A percentile compares a stretch with the other conserved stretches of the same genome.
Conservation (phyloP, 53 echinoderm and acorn worm species). For the Pentamera pediparva region DNA sequence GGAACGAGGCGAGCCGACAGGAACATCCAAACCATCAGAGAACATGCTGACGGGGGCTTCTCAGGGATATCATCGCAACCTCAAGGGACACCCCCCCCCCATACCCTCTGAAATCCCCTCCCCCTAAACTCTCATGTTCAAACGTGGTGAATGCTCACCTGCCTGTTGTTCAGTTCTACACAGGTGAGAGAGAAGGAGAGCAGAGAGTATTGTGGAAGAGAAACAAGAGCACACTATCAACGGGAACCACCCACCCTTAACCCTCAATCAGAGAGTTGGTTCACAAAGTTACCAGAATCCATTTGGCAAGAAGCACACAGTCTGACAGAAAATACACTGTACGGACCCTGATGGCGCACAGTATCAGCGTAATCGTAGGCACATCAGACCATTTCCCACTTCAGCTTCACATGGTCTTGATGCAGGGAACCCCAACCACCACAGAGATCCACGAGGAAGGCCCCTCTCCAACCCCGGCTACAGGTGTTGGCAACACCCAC, state of each 20-base stretch:
- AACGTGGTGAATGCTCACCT: background rate
- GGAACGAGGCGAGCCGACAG: constrained; percentile 22
- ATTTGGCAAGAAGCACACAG: constrained; percentile 2
- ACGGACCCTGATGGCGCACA: background rate
- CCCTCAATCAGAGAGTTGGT: background rate
- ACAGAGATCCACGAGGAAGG: no score
- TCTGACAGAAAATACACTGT: background rate
- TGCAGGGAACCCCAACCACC: background rate
- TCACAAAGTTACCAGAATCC: constrained; percentile 4
- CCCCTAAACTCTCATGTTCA: constrained; percentile 28
- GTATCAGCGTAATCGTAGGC: constrained; percentile 3
- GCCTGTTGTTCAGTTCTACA: constrained; percentile 26
- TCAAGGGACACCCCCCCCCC: constrained; percentile 27
- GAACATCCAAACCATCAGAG: constrained; percentile 18
- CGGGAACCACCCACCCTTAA: background rate
- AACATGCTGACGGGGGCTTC: constrained; percentile 16
- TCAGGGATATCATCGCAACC: background rate
- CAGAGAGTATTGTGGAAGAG: background rate
- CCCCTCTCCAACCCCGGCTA: no score
- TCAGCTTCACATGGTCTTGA: background rate
- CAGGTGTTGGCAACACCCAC: no score
- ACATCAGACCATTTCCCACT: background rate
- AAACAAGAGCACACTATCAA: background rate
- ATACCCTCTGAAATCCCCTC: constrained; percentile 33
- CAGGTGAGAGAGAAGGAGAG: background rate